These are phyloP conservation scores for western clawed frog (Xenopus tropicalis) DNA, from an alignment of 2,113 vertebrate species.

Conservation along the genomic window DNA sequence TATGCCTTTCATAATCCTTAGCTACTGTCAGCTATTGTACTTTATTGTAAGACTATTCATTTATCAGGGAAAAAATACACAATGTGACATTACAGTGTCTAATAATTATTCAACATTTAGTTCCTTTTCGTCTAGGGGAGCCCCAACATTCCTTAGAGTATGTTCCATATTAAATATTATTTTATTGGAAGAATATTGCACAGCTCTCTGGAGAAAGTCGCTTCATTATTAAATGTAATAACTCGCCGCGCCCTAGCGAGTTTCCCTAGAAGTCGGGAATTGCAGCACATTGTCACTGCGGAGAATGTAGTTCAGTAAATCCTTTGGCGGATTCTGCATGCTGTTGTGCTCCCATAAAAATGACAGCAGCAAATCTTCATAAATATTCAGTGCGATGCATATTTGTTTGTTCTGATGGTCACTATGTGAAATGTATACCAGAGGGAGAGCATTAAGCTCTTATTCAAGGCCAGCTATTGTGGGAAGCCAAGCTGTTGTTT, in stretches of 20 bases:
- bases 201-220: constrained; percentile 28
- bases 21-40: constrained; percentile 9
- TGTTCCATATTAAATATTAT: neutral
- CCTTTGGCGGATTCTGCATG: constrained; percentile 40
- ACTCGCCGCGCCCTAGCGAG: neutral
- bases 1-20: constrained; percentile 21
- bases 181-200: neutral
- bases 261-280: neutral
- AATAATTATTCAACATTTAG: neutral
- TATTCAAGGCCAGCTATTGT: neutral
- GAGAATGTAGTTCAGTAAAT: constrained; percentile 53
- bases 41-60: constrained; percentile 7
- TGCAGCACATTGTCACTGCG: constrained; percentile 42
- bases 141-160: neutral
- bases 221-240: constrained; percentile 37
- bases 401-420: constrained; percentile 58
- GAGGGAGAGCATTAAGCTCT: constrained; percentile 46
- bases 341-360: constrained; percentile 48
- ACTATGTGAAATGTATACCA: constrained; percentile 46
- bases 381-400: constrained; percentile 63
- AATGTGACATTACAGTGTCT: constrained; percentile 2
- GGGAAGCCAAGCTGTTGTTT: neutral
- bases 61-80: neutral
- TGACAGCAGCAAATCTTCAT: constrained; percentile 59
- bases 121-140: neutral